phyloP scores from a whole-genome alignment of 1,140 invertebrate species.

The Heliconius hewitsoni region DNA sequence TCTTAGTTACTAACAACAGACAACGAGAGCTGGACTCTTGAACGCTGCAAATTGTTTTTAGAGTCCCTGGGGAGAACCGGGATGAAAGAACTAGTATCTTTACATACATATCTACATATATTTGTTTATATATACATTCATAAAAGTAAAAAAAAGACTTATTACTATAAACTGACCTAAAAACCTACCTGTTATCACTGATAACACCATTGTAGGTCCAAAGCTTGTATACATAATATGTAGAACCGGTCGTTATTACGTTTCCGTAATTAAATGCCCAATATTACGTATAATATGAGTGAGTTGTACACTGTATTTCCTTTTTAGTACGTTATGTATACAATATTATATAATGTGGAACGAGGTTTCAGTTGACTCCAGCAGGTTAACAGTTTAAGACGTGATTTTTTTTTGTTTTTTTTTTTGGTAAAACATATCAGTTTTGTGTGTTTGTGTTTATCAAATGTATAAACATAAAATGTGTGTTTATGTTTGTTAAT shows the following conservation, averaged over 20 bases:
- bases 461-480: background rate
- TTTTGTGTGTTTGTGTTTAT: background rate
- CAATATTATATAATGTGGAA: background rate
- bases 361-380: conserved; percentile 26
- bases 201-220: conserved; percentile 7
- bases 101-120: too few species aligned
- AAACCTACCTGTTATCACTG: conserved; percentile 6
- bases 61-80: too few species aligned
- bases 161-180: background rate
- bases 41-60: too few species aligned
- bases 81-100: too few species aligned
- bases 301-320: background rate
- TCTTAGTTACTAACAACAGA: too few species aligned
- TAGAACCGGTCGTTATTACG: background rate
- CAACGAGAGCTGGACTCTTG: too few species aligned
- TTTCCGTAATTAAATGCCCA: conserved; percentile 12
- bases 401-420: conserved; percentile 6
- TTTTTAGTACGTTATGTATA: conserved; percentile 2
- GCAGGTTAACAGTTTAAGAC: conserved; percentile 21
- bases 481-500: background rate
- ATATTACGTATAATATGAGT: conserved; percentile 6
- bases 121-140: too few species aligned
- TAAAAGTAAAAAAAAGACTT: background rate
- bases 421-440: background rate
- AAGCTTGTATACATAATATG: background rate